Conservation (phyloP, 1,140 invertebrate genomes). For the Drosophila athabasca region DNA sequence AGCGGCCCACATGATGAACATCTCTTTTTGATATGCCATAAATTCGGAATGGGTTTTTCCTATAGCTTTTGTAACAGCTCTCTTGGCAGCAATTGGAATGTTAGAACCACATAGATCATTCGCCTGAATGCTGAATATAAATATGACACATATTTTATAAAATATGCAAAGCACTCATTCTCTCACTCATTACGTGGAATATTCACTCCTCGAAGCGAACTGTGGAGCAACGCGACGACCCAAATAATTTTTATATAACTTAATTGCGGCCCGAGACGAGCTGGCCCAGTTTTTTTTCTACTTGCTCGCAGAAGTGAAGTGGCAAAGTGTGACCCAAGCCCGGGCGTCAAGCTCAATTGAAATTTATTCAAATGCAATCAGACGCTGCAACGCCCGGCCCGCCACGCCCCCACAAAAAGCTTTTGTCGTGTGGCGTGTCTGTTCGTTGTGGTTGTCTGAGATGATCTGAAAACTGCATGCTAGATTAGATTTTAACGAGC, state of each 20-base stretch:
- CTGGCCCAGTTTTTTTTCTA: slow-evolving; percentile 21
- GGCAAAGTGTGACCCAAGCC: slow-evolving; percentile 22
- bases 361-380: slow-evolving; percentile 72
- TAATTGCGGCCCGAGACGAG: slow-evolving; percentile 48
- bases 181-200: too few relatives aligned
- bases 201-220: too few relatives aligned
- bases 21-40: too few relatives aligned
- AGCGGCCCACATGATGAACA: neutral
- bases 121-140: too few relatives aligned
- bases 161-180: too few relatives aligned
- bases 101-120: too few relatives aligned
- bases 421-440: slow-evolving; percentile 26
- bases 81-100: too few relatives aligned
- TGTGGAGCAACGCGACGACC: too few relatives aligned
- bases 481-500: slow-evolving; percentile 54
- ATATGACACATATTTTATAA: too few relatives aligned
- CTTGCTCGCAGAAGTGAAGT: neutral
- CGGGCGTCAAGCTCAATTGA: slow-evolving; percentile 62
- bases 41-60: too few relatives aligned
- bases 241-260: slow-evolving; percentile 19
- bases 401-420: slow-evolving; percentile 35
- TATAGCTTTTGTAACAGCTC: too few relatives aligned
- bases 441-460: slow-evolving; percentile 11
- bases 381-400: slow-evolving; percentile 39
- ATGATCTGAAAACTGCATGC: slow-evolving; percentile 24